Evolutionary conservation across 2,797 vertebrate genomes (phyloP).

Genomic region (Dipus sagitta): DNA sequence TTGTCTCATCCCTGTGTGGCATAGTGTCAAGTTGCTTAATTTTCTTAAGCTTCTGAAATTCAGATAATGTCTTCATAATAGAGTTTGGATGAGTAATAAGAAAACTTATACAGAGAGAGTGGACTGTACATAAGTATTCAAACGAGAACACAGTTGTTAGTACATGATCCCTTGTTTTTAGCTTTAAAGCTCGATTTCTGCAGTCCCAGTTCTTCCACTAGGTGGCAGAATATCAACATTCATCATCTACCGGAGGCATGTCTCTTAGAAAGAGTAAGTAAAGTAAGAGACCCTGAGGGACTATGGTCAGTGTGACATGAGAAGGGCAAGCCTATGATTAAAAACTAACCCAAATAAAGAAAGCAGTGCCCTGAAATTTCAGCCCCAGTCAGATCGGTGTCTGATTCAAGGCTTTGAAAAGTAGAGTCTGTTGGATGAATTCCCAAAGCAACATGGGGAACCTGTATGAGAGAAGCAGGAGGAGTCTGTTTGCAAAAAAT

Average conservation of each 20-base stretch:
- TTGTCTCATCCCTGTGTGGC: slow-evolving; percentile 19
- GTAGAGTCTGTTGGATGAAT: slow-evolving; percentile 78
- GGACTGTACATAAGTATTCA: neutral
- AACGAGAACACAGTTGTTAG: neutral
- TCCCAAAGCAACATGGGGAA: slow-evolving; percentile 79
- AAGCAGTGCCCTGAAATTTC: slow-evolving; percentile 79
- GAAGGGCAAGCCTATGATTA: slow-evolving; percentile 80
- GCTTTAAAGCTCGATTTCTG: slow-evolving; percentile 21
- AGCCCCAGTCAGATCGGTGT: slow-evolving; percentile 79
- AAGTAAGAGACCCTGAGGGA: slow-evolving; percentile 79
- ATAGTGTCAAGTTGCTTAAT: slow-evolving; percentile 34
- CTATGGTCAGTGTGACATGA: slow-evolving; percentile 74
- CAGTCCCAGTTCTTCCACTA: slow-evolving; percentile 61
- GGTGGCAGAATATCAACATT: slow-evolving; percentile 72
- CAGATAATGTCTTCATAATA: neutral
- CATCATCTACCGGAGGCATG: slow-evolving; percentile 49
- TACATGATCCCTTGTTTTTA: slow-evolving; percentile 30
- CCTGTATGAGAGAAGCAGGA: slow-evolving; percentile 70
- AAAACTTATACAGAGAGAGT: neutral
- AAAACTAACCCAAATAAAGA: slow-evolving; percentile 81
- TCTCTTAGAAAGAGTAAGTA: slow-evolving; percentile 58
- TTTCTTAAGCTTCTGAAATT: slow-evolving; percentile 61
- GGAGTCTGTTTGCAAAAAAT: slow-evolving; percentile 74
- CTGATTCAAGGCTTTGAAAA: slow-evolving; percentile 82
- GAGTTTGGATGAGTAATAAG: neutral